These are phyloP conservation scores for Stratiomys singularior DNA, from an alignment of 2,888 invertebrate species.

Conservation along the genomic window DNA sequence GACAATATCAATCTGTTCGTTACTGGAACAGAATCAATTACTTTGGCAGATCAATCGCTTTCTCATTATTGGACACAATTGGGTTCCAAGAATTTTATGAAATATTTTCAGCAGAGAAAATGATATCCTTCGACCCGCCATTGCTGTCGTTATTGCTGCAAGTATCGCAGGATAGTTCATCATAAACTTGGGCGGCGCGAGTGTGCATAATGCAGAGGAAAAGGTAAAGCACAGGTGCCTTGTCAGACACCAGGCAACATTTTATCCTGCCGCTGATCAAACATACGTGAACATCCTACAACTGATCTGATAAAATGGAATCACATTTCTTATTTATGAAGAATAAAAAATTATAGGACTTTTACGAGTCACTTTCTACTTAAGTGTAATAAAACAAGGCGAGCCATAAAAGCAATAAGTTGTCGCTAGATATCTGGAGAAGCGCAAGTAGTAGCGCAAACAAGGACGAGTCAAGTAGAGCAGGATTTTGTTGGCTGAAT, in stretches of 20 bases:
- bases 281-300: slow-evolving; percentile 2
- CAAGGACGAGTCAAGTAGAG: neutral
- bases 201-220: slow-evolving; percentile 2
- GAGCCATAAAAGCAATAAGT: slow-evolving; percentile 9
- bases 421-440: slow-evolving; percentile 5
- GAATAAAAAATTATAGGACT: slow-evolving; percentile 43
- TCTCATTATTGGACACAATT: slow-evolving; percentile 18
- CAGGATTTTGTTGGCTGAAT: neutral
- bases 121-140: neutral
- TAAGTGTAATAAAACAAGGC: slow-evolving; percentile 37
- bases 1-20: neutral
- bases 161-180: neutral
- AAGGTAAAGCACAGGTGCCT: neutral
- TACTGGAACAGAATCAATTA: slow-evolving; percentile 13
- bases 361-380: slow-evolving; percentile 43
- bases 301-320: slow-evolving; percentile 33
- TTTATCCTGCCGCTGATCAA: neutral
- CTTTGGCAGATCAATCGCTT: slow-evolving; percentile 21
- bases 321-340: slow-evolving; percentile 42
- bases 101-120: neutral
- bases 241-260: slow-evolving; percentile 2
- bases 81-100: slow-evolving; percentile 21
- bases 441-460: neutral
- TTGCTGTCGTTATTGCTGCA: neutral
- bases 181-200: neutral